Percentiles rank a stretch among this genome's conserved stretches.
Evolutionary conservation across 2,113 vertebrate genomes (phyloP).

Genomic region (Halcyon senegalensis): DNA sequence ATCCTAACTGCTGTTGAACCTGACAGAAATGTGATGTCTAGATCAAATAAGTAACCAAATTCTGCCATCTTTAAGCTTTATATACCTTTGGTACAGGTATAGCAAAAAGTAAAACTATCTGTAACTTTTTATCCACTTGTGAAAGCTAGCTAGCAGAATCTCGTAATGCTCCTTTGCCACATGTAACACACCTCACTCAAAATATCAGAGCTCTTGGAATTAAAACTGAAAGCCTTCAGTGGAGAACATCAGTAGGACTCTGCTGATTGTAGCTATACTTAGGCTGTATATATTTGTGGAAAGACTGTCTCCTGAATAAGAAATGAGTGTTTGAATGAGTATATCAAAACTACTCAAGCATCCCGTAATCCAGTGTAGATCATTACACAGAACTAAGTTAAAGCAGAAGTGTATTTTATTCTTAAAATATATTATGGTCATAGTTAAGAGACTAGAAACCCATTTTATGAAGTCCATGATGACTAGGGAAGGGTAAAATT

Average conservation of each 20-base stretch:
- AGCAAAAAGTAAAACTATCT: background rate
- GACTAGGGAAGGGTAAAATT: background rate
- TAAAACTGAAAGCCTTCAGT: background rate
- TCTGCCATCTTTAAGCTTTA: background rate
- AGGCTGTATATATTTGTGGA: background rate
- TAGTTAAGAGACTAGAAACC: background rate
- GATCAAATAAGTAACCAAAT: background rate
- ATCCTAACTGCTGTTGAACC: background rate
- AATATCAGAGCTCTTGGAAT: background rate
- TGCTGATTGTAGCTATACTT: background rate
- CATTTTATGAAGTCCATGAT: background rate
- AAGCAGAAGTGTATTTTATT: background rate
- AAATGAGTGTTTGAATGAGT: background rate
- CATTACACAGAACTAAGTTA: background rate
- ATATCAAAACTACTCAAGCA: background rate
- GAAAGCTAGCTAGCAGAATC: background rate
- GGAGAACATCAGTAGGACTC: background rate
- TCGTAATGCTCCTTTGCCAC: background rate
- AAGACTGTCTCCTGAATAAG: background rate
- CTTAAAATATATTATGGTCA: background rate
- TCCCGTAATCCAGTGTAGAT: background rate
- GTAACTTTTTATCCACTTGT: background rate
- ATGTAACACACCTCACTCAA: background rate
- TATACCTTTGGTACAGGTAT: background rate
- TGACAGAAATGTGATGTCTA: background rate